phyloP scores from a whole-genome alignment of 2,797 vertebrate genomes.

The Aldrovandia affinis region DNA sequence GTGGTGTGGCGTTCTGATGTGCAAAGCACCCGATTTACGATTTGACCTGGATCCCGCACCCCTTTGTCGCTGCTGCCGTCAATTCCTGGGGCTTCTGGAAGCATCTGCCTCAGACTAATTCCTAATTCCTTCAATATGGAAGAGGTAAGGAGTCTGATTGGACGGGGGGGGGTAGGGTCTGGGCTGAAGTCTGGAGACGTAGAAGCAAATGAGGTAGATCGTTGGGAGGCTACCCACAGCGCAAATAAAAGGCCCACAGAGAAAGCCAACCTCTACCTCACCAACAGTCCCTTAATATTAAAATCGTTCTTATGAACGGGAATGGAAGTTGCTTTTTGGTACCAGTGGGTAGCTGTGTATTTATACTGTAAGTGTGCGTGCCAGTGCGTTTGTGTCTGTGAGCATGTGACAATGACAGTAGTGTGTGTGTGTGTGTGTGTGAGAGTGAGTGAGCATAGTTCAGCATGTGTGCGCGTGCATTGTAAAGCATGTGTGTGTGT shows the following conservation, averaged over 20 bases:
- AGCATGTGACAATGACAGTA: too few relatives aligned
- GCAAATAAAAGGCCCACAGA: neutral
- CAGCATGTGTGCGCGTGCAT: neutral
- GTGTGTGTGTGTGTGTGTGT: neutral
- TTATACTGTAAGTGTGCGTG: too few relatives aligned
- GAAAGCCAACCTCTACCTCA: too few relatives aligned
- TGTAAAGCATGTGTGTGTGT: neutral
- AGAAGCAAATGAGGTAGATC: neutral
- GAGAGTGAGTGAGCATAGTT: neutral
- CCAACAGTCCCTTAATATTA: too few relatives aligned
- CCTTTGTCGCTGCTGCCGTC: neutral
- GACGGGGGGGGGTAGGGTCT: neutral
- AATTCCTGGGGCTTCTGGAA: neutral
- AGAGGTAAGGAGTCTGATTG: neutral
- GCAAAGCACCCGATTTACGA: neutral
- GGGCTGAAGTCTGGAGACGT: neutral
- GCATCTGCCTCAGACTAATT: neutral
- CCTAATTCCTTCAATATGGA: neutral
- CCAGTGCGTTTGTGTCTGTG: too few relatives aligned
- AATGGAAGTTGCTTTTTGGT: too few relatives aligned
- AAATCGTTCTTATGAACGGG: too few relatives aligned
- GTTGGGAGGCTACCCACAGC: slow-evolving; percentile 4
- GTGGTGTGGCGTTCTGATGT: neutral
- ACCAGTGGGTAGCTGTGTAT: too few relatives aligned
- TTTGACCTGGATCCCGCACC: neutral